phyloP scores from a whole-genome alignment of 2,888 invertebrate genomes.

The Heptascelio sp. region DNA sequence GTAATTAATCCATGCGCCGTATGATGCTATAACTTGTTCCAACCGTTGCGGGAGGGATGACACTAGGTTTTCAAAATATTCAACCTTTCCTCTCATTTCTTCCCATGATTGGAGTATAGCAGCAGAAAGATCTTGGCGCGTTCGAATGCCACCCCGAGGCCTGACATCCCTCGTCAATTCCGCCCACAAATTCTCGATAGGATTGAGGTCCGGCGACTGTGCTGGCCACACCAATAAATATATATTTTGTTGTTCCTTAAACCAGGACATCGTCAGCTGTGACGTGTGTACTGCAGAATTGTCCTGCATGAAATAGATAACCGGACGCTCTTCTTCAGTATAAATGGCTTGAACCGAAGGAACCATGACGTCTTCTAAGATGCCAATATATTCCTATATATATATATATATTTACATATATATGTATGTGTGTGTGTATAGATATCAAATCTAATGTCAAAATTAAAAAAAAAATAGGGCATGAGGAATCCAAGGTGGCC shows the following conservation, averaged over 20 bases:
- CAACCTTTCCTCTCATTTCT: background rate
- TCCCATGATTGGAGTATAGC: background rate
- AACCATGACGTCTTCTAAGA: background rate
- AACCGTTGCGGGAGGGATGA: background rate
- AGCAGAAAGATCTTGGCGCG: background rate
- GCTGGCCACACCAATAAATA: slow-evolving; percentile 60
- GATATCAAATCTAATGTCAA: no score
- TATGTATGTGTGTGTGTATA: no score
- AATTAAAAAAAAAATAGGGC: no score
- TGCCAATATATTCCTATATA: slow-evolving; percentile 20
- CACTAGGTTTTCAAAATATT: background rate
- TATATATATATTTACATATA: no score
- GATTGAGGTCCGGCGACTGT: slow-evolving; percentile 71
- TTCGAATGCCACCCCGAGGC: slow-evolving; percentile 2
- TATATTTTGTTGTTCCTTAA: slow-evolving; percentile 56
- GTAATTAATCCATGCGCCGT: background rate
- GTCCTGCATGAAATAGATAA: slow-evolving; percentile 63
- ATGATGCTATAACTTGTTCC: background rate
- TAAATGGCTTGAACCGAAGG: slow-evolving; percentile 2
- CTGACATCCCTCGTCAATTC: slow-evolving; percentile 30
- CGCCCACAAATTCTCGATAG: slow-evolving; percentile 72
- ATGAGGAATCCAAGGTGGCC: no score
- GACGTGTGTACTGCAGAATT: slow-evolving; percentile 67
- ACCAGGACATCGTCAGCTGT: slow-evolving; percentile 55
- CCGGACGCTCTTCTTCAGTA: slow-evolving; percentile 9